Evolutionary conservation across 2,113 vertebrate species (phyloP), one percentile per base, ranked within the genome.

Genomic region (Laterallus jamaicensis): DNA sequence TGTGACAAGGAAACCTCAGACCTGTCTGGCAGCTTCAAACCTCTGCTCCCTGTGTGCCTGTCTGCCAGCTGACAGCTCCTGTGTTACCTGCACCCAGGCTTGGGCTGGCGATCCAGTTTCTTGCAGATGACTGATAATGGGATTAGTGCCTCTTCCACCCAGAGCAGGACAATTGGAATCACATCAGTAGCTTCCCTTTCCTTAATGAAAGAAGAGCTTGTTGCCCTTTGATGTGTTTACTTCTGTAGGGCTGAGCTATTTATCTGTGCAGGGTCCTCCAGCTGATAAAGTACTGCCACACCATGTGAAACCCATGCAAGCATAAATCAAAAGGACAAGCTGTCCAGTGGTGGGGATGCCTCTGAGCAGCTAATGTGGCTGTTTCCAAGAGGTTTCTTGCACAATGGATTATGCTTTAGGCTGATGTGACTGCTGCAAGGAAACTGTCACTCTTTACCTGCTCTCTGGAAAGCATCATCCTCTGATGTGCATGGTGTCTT

Each of bases 401-500:
- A 19, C 71, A 55, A 3, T 2, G 42, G 55, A 8, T 44, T 11
- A 42, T 1, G 1, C 52, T 86, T 92, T 17, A 50, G 91, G 67
- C 71, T 82, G 83, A 25, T 71, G 67, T 7, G 15, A 15, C 29
- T 63, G 69, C 60, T 79, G 75, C 63, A 47, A 50, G 55, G 3
- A 32, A 63, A 40, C 28, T 6, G 24, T 22, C 32, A 9, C 42
- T 66, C 50, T 49, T n/a, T 62, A 18, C 29, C 44, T 70, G 55
- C 55, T 47, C 37, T 19, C 5, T 21, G 47, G 49, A 37, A 42
- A 70, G 25, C 5, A 19, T 12, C 56, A 47, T 24, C 55, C 44
- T 32, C 39, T 2, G 18, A 2, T 1, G 6, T 15, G 17, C 1
- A 0, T 0, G 1, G 35, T 11, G 26, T 74, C 62, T 81, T 21